Percentiles rank a stretch among this genome's conserved stretches.
These are phyloP conservation scores for Drosophila vallismaia DNA, from an alignment of 2,888 invertebrate genomes.

Conservation along the genomic window DNA sequence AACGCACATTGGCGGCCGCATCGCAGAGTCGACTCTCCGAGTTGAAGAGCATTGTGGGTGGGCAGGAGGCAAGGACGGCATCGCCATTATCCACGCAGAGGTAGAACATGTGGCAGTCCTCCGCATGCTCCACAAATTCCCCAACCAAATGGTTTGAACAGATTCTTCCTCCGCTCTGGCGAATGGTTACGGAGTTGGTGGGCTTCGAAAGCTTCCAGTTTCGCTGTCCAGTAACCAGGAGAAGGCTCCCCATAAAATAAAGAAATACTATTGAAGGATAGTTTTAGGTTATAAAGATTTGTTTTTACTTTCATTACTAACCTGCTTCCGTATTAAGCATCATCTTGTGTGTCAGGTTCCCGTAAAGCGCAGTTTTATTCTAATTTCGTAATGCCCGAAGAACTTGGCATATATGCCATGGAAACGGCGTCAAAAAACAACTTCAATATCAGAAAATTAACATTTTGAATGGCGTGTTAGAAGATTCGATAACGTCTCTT, in stretches of 20 bases:
- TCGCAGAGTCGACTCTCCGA: slow-evolving; percentile 80
- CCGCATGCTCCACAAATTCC: slow-evolving; percentile 76
- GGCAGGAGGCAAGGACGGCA: slow-evolving; percentile 79
- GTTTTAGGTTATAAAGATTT: too few relatives aligned
- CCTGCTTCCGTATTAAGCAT: slow-evolving; percentile 17
- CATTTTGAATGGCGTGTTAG: slow-evolving; percentile 67
- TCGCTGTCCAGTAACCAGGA: slow-evolving; percentile 7
- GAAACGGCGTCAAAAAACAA: slow-evolving; percentile 34
- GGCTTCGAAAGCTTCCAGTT: slow-evolving; percentile 54
- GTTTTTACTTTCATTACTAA: background rate
- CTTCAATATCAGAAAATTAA: slow-evolving; percentile 67
- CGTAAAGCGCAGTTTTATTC: slow-evolving; percentile 66
- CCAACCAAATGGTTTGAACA: slow-evolving; percentile 73
- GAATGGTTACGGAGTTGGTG: slow-evolving; percentile 69
- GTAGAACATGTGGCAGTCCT: slow-evolving; percentile 79
- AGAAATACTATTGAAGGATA: background rate
- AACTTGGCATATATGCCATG: slow-evolving; percentile 62
- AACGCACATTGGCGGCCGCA: slow-evolving; percentile 68
- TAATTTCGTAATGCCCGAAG: slow-evolving; percentile 63
- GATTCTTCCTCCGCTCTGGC: slow-evolving; percentile 50
- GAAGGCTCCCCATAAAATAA: background rate
- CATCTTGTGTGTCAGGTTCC: slow-evolving; percentile 52
- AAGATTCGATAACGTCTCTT: slow-evolving; percentile 57
- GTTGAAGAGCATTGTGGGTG: slow-evolving; percentile 82
- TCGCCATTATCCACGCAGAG: slow-evolving; percentile 75